Percentiles rank a stretch among this genome's conserved stretches.
These are phyloP conservation scores for Indicator indicator DNA, from an alignment of 2,113 vertebrate species.

Conservation along the genomic window DNA sequence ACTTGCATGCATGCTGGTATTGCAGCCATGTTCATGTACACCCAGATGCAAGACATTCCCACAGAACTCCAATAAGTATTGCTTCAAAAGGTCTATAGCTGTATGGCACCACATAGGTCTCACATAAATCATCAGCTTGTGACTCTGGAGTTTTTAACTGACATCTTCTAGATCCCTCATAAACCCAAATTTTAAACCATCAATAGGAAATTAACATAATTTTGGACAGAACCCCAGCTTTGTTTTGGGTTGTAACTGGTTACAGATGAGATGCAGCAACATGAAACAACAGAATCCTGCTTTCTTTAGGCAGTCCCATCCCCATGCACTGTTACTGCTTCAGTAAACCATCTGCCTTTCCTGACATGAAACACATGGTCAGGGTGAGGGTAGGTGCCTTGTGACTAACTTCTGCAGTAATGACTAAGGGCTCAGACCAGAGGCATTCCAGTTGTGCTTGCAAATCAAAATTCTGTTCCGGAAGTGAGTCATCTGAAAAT, in stretches of 20 bases:
- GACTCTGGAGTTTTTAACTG: slow-evolving; percentile 11
- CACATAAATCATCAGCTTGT: slow-evolving; percentile 42
- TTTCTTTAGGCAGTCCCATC: not conserved
- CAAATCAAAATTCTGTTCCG: not conserved
- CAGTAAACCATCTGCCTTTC: not conserved
- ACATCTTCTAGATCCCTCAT: not conserved
- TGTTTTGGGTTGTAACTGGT: not conserved
- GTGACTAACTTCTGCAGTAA: not conserved
- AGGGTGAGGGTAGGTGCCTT: not conserved
- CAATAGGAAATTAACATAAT: not conserved
- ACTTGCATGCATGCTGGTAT: not conserved
- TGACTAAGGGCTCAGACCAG: not conserved
- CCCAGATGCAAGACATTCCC: not conserved
- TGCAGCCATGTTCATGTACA: not conserved
- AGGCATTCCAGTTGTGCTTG: not conserved
- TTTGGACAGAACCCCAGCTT: not conserved
- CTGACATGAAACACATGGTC: not conserved
- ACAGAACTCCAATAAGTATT: not conserved
- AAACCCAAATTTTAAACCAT: not conserved
- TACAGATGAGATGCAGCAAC: not conserved
- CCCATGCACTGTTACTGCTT: not conserved
- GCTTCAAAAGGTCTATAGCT: not conserved
- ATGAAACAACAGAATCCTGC: not conserved
- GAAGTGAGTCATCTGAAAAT: not conserved
- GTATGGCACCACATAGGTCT: not conserved